Conservation (phyloP, 2,888 invertebrate species). For the Xylota sylvarum region DNA sequence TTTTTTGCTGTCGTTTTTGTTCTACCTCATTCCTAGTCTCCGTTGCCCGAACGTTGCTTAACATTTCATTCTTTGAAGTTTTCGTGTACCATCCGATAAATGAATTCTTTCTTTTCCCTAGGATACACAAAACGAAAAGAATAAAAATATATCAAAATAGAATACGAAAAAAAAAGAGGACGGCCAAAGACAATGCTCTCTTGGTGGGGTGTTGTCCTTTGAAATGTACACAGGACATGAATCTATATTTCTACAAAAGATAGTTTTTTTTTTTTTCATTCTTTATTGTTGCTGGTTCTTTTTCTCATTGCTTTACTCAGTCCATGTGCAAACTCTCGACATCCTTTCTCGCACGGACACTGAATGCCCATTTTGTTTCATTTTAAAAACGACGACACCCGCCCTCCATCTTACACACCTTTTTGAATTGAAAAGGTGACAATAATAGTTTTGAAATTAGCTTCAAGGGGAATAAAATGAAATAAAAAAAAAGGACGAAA, state of each 20-base stretch:
- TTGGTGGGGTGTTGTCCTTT: constrained; percentile 52
- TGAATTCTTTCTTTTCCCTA: constrained; percentile 31
- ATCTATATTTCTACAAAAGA: constrained; percentile 44
- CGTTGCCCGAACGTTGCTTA: constrained; percentile 25
- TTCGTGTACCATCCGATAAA: constrained; percentile 59
- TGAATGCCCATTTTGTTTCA: constrained; percentile 20
- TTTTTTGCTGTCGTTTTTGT: neutral
- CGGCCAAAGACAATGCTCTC: constrained; percentile 41
- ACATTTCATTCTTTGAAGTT: constrained; percentile 65
- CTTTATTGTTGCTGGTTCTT: too few relatives aligned
- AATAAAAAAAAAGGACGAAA: neutral
- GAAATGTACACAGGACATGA: constrained; percentile 25
- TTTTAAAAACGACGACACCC: neutral
- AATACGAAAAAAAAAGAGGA: constrained; percentile 6
- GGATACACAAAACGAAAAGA: constrained; percentile 18
- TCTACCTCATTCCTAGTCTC: neutral
- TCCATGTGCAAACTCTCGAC: constrained; percentile 9
- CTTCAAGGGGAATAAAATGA: constrained; percentile 13
- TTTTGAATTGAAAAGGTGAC: constrained; percentile 46
- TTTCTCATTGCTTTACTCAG: too few relatives aligned
- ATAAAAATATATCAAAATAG: constrained; percentile 18
- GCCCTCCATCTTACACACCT: neutral
- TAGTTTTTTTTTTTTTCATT: neutral
- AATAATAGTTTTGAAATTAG: constrained; percentile 63
- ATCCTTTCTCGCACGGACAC: constrained; percentile 11